These are phyloP conservation scores for Ichneumoninae sp. DNA, from an alignment of 2,888 invertebrate genomes.

Conservation along the genomic window DNA sequence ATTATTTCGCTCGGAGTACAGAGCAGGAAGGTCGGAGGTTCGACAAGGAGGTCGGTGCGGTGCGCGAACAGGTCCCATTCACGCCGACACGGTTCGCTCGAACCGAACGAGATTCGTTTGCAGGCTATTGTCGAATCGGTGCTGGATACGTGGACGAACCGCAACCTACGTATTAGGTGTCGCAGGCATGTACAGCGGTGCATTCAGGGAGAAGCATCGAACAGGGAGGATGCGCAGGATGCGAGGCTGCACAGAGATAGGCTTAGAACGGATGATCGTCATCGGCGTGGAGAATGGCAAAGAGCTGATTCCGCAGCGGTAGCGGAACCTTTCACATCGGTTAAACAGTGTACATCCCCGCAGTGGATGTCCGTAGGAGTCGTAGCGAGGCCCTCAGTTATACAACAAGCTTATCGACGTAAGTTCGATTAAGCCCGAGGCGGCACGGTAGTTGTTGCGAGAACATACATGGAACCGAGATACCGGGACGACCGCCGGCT, in stretches of 20 bases:
- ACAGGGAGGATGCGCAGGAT: neutral
- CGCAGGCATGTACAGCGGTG: neutral
- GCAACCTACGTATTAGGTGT: neutral
- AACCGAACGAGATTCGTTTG: slow-evolving; percentile 37
- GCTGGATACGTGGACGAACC: slow-evolving; percentile 8
- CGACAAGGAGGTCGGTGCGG: slow-evolving; percentile 36
- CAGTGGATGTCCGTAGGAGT: neutral
- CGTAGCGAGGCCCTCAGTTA: neutral
- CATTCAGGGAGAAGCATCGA: neutral
- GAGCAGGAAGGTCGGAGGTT: slow-evolving; percentile 31
- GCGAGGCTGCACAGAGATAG: neutral
- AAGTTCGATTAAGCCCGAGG: neutral
- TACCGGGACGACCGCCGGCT: slow-evolving; percentile 13
- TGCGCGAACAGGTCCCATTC: neutral
- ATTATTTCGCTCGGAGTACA: slow-evolving; percentile 62
- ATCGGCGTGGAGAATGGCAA: neutral
- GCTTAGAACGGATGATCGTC: neutral
- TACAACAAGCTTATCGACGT: slow-evolving; percentile 6
- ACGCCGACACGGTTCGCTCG: neutral
- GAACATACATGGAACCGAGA: neutral
- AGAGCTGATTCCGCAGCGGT: neutral
- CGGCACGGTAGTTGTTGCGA: neutral
- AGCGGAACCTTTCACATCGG: neutral
- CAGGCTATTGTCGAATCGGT: slow-evolving; percentile 20
- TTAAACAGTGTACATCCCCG: neutral